Evolutionary conservation across 2,888 invertebrate species (phyloP).

Genomic region (Harpalus rubripes): DNA sequence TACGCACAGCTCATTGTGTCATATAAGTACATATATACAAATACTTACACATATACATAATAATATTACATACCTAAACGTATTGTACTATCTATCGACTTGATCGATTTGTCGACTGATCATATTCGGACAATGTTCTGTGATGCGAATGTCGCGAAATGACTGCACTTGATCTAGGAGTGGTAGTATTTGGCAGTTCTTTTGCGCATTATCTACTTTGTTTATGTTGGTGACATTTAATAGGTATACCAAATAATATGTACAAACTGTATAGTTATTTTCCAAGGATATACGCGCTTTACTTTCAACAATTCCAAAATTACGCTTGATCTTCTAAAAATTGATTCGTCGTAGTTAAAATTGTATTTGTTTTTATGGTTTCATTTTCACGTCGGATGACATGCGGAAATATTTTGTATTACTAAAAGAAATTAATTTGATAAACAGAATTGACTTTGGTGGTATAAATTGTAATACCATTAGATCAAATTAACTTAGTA

Average conservation of each 20-base stretch:
- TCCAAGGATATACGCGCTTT: neutral
- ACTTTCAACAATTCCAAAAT: neutral
- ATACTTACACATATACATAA: conserved; percentile 58
- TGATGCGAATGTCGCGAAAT: conserved; percentile 46
- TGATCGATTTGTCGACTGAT: conserved; percentile 50
- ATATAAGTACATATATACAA: conserved; percentile 56
- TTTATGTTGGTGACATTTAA: conserved; percentile 48
- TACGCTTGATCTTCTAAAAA: too few species aligned
- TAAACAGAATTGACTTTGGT: too few species aligned
- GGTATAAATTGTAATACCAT: too few species aligned
- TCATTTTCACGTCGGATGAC: too few species aligned
- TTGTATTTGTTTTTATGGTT: too few species aligned
- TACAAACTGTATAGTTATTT: conserved; percentile 53
- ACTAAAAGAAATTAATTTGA: too few species aligned
- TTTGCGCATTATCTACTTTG: conserved; percentile 61
- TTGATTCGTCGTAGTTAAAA: too few species aligned
- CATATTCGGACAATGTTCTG: conserved; percentile 53
- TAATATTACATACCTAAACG: conserved; percentile 55
- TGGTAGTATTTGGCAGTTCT: conserved; percentile 59
- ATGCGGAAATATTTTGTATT: too few species aligned
- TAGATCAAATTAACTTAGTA: too few species aligned
- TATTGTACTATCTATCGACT: conserved; percentile 44
- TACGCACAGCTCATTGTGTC: conserved; percentile 60
- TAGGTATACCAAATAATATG: conserved; percentile 67
- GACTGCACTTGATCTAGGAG: conserved; percentile 61